Conservation (phyloP, 2,113 vertebrate genomes). For the Corythornis cristatus region DNA sequence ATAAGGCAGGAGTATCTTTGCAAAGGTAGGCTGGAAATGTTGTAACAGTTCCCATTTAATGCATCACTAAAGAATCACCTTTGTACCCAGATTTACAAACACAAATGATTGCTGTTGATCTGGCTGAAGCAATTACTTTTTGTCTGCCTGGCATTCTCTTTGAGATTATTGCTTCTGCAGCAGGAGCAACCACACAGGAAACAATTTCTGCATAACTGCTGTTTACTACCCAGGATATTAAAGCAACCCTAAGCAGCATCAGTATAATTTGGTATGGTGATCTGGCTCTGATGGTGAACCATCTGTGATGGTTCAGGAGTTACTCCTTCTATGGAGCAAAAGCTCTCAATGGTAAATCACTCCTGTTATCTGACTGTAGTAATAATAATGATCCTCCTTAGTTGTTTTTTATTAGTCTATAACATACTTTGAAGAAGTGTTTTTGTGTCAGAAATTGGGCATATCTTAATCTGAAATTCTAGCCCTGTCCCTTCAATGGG, state of each 20-base stretch:
- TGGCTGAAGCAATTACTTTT: background rate
- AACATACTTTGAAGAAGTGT: background rate
- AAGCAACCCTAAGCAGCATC: background rate
- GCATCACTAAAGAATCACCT: background rate
- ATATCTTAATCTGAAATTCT: background rate
- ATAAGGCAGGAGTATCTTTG: background rate
- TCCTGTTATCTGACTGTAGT: background rate
- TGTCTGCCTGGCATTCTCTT: background rate
- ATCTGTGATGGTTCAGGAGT: background rate
- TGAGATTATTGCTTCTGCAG: background rate
- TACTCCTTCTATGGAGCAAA: background rate
- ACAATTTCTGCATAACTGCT: background rate
- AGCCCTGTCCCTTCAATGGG: background rate
- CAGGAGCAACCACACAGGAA: background rate
- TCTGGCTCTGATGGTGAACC: background rate
- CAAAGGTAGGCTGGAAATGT: background rate
- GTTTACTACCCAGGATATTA: background rate
- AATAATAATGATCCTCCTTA: background rate
- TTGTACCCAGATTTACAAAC: conserved; percentile 4
- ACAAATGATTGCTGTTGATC: background rate
- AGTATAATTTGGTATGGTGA: background rate
- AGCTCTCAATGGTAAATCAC: background rate
- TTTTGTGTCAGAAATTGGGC: background rate
- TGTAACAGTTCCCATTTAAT: background rate
- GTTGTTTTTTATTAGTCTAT: background rate